phyloP scores from a whole-genome alignment of 2,113 vertebrate species.

The Oryzias melastigma region DNA sequence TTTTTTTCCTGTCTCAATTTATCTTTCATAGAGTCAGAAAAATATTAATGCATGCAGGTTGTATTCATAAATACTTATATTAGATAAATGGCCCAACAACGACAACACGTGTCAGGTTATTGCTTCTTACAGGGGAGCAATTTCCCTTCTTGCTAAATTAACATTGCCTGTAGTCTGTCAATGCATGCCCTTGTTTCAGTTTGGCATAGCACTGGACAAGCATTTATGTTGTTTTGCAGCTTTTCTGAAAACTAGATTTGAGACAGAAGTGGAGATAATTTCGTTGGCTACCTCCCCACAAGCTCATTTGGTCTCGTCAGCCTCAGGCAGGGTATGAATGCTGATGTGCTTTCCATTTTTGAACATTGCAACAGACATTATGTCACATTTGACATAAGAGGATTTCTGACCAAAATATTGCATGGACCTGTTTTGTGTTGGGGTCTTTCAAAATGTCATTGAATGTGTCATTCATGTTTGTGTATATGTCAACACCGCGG shows the following conservation, averaged over 20 bases:
- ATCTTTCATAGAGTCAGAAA: neutral
- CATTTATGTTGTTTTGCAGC: conserved; percentile 31
- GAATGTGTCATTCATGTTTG: neutral
- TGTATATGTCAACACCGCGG: neutral
- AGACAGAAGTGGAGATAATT: conserved; percentile 36
- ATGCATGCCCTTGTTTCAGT: conserved; percentile 40
- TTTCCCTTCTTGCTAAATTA: conserved; percentile 70
- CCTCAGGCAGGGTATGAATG: conserved; percentile 24
- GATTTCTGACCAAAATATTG: conserved; percentile 15
- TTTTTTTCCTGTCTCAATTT: neutral
- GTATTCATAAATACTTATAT: neutral
- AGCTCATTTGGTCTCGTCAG: conserved; percentile 21
- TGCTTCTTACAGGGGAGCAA: conserved; percentile 52
- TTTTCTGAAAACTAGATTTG: conserved; percentile 59
- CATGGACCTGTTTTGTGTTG: conserved; percentile 9
- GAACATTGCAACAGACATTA: conserved; percentile 12
- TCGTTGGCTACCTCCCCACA: conserved; percentile 26
- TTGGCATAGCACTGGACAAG: conserved; percentile 50
- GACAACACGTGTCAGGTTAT: conserved; percentile 18
- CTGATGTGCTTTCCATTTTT: conserved; percentile 40
- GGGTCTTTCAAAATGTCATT: neutral
- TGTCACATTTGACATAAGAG: conserved; percentile 2
- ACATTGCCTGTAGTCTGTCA: conserved; percentile 61
- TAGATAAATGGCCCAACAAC: neutral
- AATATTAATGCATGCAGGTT: conserved; percentile 3